Percentiles rank a stretch among this genome's conserved stretches.
Evolutionary conservation across 2,888 invertebrate genomes (phyloP).

Genomic region (Tipula vernalis): DNA sequence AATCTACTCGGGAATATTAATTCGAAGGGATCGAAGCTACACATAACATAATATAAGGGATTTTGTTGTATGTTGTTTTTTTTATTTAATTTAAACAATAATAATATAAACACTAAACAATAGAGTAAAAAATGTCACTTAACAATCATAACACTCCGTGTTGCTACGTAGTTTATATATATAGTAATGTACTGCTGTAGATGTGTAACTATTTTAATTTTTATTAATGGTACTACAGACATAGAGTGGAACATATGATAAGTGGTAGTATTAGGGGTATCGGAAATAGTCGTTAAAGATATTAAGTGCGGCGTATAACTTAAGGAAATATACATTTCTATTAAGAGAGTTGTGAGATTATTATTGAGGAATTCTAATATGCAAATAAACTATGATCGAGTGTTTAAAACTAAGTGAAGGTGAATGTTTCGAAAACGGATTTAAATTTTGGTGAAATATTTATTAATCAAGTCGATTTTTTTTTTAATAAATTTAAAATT

Average conservation of each 20-base stretch:
- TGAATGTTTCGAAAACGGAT: too few species aligned
- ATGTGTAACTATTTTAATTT: neutral
- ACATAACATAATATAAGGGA: neutral
- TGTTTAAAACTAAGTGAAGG: too few species aligned
- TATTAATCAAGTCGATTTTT: too few species aligned
- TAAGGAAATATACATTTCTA: neutral
- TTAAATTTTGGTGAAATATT: too few species aligned
- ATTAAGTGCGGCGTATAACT: neutral
- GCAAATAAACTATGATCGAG: too few species aligned
- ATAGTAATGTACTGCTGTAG: neutral
- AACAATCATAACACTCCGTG: neutral
- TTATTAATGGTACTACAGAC: neutral
- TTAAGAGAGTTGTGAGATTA: neutral
- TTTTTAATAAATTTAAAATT: too few species aligned
- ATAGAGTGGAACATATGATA: neutral
- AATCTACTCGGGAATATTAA: neutral
- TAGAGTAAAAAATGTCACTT: neutral
- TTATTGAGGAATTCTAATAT: too few species aligned
- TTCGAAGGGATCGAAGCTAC: neutral
- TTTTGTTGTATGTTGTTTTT: neutral
- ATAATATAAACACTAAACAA: neutral
- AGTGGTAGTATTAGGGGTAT: neutral
- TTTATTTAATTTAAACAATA: slow-evolving; percentile 4
- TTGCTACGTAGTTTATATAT: neutral
- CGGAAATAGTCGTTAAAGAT: neutral